phyloP scores from a whole-genome alignment of 2,797 vertebrate genomes.

The Emydoidea blandingii region DNA sequence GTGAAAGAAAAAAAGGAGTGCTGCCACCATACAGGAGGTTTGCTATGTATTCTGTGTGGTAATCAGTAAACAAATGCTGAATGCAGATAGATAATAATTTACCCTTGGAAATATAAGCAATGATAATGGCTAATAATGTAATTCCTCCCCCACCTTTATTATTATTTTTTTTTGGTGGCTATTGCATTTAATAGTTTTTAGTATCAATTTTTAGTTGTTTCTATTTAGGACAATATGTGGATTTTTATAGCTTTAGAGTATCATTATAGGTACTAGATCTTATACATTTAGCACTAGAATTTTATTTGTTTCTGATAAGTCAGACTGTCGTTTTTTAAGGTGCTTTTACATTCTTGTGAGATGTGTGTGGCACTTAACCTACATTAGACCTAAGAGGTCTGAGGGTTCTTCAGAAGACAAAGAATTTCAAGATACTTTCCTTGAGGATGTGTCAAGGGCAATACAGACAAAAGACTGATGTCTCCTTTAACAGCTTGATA shows the following conservation, averaged over 20 bases:
- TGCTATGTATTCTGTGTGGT: neutral
- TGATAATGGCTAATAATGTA: constrained; percentile 71
- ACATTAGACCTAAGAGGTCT: constrained; percentile 84
- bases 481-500: constrained; percentile 88
- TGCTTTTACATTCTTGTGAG: constrained; percentile 82
- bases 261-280: neutral
- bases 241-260: neutral
- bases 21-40: neutral
- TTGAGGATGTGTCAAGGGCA: constrained; percentile 90
- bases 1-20: neutral
- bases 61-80: constrained; percentile 62
- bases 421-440: constrained; percentile 85
- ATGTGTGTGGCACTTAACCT: constrained; percentile 86
- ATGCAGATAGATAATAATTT: constrained; percentile 51
- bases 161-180: constrained; percentile 40
- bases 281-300: constrained; percentile 19
- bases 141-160: constrained; percentile 46
- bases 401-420: constrained; percentile 87
- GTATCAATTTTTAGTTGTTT: constrained; percentile 34
- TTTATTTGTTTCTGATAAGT: constrained; percentile 71
- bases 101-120: constrained; percentile 69
- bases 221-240: neutral
- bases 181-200: constrained; percentile 1
- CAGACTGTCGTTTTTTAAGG: constrained; percentile 74
- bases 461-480: constrained; percentile 90